Percentiles rank a stretch among this genome's conserved stretches.
These are phyloP conservation scores for Riptortus pedestris DNA, from an alignment of 1,140 invertebrate species.

Conservation along the genomic window DNA sequence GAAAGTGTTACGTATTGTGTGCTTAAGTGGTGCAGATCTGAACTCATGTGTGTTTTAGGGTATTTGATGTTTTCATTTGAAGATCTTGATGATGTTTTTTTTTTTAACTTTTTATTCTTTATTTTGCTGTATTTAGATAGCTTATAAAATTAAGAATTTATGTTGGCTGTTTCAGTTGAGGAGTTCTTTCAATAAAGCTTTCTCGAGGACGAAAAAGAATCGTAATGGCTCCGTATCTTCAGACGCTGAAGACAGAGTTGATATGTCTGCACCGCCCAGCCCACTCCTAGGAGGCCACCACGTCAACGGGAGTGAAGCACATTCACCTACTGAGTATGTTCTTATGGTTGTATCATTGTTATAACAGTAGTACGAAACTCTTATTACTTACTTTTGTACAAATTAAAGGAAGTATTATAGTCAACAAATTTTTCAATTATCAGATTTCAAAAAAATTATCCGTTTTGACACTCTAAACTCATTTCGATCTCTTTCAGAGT, in stretches of 20 bases:
- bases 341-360: not conserved
- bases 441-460: no score
- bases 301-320: slow-evolving; percentile 32
- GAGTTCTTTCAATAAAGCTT: slow-evolving; percentile 96
- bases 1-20: no score
- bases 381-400: no score
- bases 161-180: slow-evolving; percentile 51
- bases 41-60: no score
- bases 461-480: no score
- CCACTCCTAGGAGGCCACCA: slow-evolving; percentile 34
- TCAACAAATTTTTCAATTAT: no score
- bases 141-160: not conserved
- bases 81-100: no score
- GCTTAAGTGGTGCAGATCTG: no score
- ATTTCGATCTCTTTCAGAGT: no score
- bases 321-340: slow-evolving; percentile 16
- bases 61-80: no score
- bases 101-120: no score
- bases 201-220: slow-evolving; percentile 63
- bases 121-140: not conserved
- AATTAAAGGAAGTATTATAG: no score
- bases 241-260: slow-evolving; percentile 47
- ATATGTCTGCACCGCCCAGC: slow-evolving; percentile 41
- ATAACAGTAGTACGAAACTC: not conserved
- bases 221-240: slow-evolving; percentile 53